Conservation (phyloP, 2,113 vertebrate genomes). For the Lanius ludovicianus region DNA sequence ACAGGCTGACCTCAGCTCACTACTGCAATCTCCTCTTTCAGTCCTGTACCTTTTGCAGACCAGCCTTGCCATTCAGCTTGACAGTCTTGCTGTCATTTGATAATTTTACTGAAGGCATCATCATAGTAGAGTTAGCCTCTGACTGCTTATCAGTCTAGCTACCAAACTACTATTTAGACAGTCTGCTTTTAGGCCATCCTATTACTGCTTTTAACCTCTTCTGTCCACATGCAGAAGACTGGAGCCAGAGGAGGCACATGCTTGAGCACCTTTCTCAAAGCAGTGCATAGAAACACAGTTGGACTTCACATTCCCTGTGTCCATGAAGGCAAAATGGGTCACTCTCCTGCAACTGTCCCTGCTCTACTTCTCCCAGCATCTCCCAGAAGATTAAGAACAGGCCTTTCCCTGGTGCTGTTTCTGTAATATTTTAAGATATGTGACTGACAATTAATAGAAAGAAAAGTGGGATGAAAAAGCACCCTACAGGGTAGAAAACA, state of each 20-base stretch:
- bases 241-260: neutral
- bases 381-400: neutral
- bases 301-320: neutral
- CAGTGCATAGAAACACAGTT: neutral
- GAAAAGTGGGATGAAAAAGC: neutral
- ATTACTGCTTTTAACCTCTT: neutral
- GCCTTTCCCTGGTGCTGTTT: neutral
- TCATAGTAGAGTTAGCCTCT: neutral
- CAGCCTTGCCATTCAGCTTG: rapidly evolving
- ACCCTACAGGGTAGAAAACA: neutral
- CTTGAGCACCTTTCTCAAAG: neutral
- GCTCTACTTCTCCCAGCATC: neutral
- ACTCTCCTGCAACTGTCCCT: neutral
- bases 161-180: neutral
- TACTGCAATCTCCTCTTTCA: neutral
- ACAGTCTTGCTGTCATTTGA: neutral
- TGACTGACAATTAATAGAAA: neutral
- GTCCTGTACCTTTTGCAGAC: neutral
- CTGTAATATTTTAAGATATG: neutral
- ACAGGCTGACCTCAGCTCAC: neutral
- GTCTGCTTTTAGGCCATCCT: neutral
- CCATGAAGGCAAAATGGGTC: neutral
- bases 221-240: neutral
- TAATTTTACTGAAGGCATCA: neutral
- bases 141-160: neutral